Evolutionary conservation across 2,113 vertebrate species (phyloP).

Genomic region (Solenodon paradoxus): DNA sequence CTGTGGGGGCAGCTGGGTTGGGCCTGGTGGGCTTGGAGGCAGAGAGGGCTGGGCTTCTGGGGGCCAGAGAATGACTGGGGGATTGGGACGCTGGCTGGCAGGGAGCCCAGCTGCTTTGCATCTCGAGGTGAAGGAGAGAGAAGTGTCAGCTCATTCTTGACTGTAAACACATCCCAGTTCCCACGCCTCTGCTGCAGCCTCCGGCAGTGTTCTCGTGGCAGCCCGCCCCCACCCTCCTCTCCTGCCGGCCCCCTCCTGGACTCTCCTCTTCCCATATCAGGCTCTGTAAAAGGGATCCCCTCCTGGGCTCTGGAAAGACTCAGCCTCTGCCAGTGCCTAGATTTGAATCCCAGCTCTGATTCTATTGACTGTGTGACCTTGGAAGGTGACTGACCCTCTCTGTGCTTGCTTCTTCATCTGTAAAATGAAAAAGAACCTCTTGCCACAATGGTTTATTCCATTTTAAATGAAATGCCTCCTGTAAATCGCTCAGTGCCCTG

Average conservation of each 20-base stretch:
- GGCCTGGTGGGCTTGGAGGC: not conserved
- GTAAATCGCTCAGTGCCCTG: fast-evolving
- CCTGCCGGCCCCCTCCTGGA: not conserved
- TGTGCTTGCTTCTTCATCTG: not conserved
- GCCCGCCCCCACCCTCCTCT: not conserved
- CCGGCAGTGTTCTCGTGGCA: not conserved
- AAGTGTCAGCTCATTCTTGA: conserved; percentile 15
- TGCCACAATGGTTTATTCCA: fast-evolving
- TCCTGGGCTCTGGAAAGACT: not conserved
- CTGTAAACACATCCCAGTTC: conserved; percentile 18
- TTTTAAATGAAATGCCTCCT: not conserved
- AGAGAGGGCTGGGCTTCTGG: not conserved
- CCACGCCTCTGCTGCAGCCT: conserved; percentile 65
- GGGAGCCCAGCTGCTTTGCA: conserved; percentile 21
- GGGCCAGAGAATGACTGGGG: not conserved
- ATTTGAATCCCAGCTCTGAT: not conserved
- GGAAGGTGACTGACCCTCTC: not conserved
- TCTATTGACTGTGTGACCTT: not conserved
- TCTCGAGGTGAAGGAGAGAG: conserved; percentile 56
- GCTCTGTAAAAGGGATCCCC: not conserved
- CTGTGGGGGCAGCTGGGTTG: not conserved
- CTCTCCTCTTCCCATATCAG: not conserved
- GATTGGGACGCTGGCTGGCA: conserved; percentile 13
- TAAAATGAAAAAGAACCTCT: not conserved
- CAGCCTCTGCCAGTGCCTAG: not conserved